Conservation (phyloP, 2,888 invertebrate species). For the Abrostola triplasia region DNA sequence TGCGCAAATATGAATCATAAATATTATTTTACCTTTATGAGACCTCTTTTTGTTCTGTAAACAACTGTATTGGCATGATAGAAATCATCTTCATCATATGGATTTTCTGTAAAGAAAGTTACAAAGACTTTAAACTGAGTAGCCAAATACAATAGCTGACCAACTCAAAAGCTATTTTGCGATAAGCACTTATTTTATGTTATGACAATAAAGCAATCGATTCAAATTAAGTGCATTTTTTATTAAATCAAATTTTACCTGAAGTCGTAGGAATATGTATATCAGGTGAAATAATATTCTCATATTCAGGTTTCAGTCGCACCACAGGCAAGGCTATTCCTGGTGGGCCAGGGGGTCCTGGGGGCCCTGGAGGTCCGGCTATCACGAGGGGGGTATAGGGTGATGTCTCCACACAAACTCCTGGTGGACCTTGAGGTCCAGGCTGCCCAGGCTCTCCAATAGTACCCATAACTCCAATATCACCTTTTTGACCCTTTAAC, state of each 20-base stretch:
- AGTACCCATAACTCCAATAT: slow-evolving; percentile 64
- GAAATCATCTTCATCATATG: slow-evolving; percentile 65
- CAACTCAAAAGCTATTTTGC: too few species aligned
- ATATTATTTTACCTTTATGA: slow-evolving; percentile 67
- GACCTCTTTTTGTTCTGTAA: slow-evolving; percentile 67
- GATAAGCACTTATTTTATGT: too few species aligned
- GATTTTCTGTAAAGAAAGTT: slow-evolving; percentile 47
- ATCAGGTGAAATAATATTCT: too few species aligned
- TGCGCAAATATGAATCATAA: background rate
- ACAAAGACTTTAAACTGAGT: background rate
- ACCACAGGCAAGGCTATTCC: slow-evolving; percentile 68
- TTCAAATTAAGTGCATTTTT: too few species aligned
- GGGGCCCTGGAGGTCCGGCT: slow-evolving; percentile 53
- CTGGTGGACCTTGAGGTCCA: slow-evolving; percentile 60
- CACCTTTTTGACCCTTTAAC: slow-evolving; percentile 77
- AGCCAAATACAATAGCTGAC: too few species aligned
- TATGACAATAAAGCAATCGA: too few species aligned
- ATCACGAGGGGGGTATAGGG: slow-evolving; percentile 17
- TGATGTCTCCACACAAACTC: slow-evolving; percentile 37
- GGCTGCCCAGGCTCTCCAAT: slow-evolving; percentile 63
- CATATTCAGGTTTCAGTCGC: slow-evolving; percentile 59
- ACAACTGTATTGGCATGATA: slow-evolving; percentile 72
- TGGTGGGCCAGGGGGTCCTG: slow-evolving; percentile 68
- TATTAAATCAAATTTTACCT: too few species aligned
- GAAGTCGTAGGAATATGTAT: too few species aligned